These are phyloP conservation scores for Pseudomyrmex sp. DNA, from an alignment of 1,140 invertebrate genomes.

Conservation along the genomic window DNA sequence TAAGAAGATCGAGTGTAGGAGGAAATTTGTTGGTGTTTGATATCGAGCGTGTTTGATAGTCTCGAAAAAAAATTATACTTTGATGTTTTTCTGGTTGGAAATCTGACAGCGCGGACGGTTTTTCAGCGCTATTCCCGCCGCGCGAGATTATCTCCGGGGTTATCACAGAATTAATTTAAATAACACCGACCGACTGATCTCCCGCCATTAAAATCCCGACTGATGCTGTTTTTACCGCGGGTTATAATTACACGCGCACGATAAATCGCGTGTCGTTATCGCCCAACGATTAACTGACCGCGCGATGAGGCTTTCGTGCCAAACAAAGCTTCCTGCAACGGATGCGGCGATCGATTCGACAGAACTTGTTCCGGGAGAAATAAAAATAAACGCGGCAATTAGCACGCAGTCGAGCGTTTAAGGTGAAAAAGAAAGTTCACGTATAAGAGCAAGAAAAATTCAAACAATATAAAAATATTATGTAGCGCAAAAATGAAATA, in stretches of 20 bases:
- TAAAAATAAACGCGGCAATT: constrained; percentile 35
- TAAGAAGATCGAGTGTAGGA: too few relatives aligned
- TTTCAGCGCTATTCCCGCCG: constrained; percentile 24
- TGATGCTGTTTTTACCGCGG: constrained; percentile 4
- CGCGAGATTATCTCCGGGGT: constrained; percentile 62
- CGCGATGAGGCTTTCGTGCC: constrained; percentile 35
- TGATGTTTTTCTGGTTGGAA: too few relatives aligned
- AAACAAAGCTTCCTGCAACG: constrained; percentile 57
- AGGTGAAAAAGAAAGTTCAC: background rate
- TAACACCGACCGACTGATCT: constrained; percentile 65
- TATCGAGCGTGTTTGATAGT: background rate
- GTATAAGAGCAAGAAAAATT: constrained; percentile 4
- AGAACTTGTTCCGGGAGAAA: constrained; percentile 33
- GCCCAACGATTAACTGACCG: constrained; percentile 45
- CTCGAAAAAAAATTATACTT: background rate
- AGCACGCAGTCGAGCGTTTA: constrained; percentile 23
- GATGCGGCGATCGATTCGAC: constrained; percentile 41
- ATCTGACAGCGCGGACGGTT: background rate
- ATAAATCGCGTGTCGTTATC: constrained; percentile 61
- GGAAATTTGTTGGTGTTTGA: too few relatives aligned
- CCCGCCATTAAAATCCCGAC: constrained; percentile 9
- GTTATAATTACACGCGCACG: constrained; percentile 59
- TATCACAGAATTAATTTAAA: constrained; percentile 78
- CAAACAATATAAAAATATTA: too few relatives aligned
- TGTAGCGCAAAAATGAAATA: too few relatives aligned